Evolutionary conservation across 2,797 vertebrate genomes (phyloP).

Genomic region (Echiichthys vipera): DNA sequence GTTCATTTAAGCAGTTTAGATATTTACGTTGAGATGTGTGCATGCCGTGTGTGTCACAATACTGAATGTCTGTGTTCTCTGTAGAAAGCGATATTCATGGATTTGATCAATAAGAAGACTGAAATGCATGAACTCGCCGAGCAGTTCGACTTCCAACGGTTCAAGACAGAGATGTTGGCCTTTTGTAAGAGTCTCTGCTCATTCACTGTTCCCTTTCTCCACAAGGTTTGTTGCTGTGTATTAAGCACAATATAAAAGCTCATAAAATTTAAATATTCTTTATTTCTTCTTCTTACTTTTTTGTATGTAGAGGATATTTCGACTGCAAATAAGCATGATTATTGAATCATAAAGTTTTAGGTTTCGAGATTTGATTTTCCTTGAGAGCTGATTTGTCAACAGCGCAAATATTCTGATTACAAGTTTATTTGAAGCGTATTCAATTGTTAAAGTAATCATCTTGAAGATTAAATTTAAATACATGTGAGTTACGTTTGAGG

Average conservation of each 20-base stretch:
- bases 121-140: constrained; percentile 68
- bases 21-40: background rate
- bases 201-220: constrained; percentile 72
- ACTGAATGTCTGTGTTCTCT: constrained; percentile 26
- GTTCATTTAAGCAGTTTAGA: background rate
- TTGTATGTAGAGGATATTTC: background rate
- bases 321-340: background rate
- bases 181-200: constrained; percentile 73
- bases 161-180: constrained; percentile 77
- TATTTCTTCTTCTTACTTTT: background rate
- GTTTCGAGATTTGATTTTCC: background rate
- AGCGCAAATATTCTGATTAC: too few relatives aligned
- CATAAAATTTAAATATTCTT: background rate
- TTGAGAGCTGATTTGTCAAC: background rate
- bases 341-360: background rate
- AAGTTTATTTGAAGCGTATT: background rate
- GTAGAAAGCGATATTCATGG: constrained; percentile 70
- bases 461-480: too few relatives aligned
- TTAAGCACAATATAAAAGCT: background rate
- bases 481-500: too few relatives aligned
- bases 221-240: constrained; percentile 64
- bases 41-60: background rate
- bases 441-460: background rate
- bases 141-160: constrained; percentile 64
- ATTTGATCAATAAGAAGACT: constrained; percentile 66